These are phyloP conservation scores for Cavia porcellus DNA, from an alignment of 2,113 vertebrate species.

Conservation along the genomic window DNA sequence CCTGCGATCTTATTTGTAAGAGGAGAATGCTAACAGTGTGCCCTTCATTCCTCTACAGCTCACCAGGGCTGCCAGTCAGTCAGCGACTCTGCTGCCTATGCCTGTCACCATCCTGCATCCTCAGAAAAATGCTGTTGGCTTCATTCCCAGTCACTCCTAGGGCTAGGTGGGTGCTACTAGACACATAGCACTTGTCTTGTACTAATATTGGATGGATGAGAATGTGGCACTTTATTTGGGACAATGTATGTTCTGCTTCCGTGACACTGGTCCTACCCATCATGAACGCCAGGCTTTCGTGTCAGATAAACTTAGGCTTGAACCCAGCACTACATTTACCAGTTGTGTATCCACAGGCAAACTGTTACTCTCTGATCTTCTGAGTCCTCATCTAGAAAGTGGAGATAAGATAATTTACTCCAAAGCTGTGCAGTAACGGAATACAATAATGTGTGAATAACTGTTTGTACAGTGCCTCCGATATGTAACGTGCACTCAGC, in stretches of 20 bases:
- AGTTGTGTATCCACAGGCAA: background rate
- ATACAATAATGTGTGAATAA: background rate
- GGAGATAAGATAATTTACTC: background rate
- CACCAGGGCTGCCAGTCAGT: background rate
- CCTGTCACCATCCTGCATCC: background rate
- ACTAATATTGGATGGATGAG: background rate
- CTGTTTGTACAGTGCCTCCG: background rate
- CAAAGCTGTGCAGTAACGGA: background rate
- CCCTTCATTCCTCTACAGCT: background rate
- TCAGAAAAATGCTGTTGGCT: background rate
- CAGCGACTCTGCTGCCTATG: background rate
- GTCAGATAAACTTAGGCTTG: background rate
- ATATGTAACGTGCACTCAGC: background rate
- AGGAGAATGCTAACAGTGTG: background rate
- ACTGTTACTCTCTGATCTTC: background rate
- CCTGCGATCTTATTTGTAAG: background rate
- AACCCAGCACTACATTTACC: background rate
- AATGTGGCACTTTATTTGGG: background rate
- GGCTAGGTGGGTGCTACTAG: background rate
- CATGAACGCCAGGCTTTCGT: background rate
- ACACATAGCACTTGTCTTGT: background rate
- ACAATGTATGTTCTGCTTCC: background rate
- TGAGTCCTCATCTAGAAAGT: background rate
- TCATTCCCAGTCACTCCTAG: background rate
- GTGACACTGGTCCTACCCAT: background rate